These are phyloP conservation scores for Pholis gunnellus DNA, from an alignment of 2,113 vertebrate genomes.

Conservation along the genomic window DNA sequence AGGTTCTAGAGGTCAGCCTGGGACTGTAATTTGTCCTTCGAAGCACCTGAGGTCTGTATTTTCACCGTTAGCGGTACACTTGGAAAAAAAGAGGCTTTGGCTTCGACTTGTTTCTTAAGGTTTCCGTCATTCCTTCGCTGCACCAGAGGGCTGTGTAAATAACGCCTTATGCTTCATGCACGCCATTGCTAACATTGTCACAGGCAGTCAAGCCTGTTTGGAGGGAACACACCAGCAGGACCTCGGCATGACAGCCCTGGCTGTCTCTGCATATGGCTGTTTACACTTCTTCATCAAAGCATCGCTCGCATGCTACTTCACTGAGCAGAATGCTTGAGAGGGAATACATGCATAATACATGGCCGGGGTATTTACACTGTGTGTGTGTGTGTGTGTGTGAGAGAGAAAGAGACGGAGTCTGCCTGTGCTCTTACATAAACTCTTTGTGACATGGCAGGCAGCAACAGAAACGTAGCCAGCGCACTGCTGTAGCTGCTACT, in stretches of 20 bases:
- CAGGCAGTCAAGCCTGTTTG: conserved; percentile 38
- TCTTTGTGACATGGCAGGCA: conserved; percentile 61
- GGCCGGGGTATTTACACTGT: conserved; percentile 39
- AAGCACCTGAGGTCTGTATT: neutral
- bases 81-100: neutral
- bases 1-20: conserved; percentile 35
- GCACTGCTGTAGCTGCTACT: conserved; percentile 59
- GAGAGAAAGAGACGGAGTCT: conserved; percentile 22
- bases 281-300: conserved; percentile 42
- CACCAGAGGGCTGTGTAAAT: conserved; percentile 48
- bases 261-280: conserved; percentile 40
- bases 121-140: conserved; percentile 16
- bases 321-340: conserved; percentile 26
- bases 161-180: conserved; percentile 53
- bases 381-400: conserved; percentile 18
- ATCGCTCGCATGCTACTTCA: conserved; percentile 26
- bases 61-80: neutral
- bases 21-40: conserved; percentile 18
- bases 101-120: conserved; percentile 15
- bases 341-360: conserved; percentile 59
- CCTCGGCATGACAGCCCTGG: conserved; percentile 26
- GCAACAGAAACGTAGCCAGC: conserved; percentile 60
- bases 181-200: conserved; percentile 45
- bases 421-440: conserved; percentile 72
- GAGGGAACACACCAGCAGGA: conserved; percentile 11